Percentiles rank a stretch among this genome's conserved stretches.
phyloP scores from a whole-genome alignment of 2,797 vertebrate genomes.

The Sparidentex hasta region DNA sequence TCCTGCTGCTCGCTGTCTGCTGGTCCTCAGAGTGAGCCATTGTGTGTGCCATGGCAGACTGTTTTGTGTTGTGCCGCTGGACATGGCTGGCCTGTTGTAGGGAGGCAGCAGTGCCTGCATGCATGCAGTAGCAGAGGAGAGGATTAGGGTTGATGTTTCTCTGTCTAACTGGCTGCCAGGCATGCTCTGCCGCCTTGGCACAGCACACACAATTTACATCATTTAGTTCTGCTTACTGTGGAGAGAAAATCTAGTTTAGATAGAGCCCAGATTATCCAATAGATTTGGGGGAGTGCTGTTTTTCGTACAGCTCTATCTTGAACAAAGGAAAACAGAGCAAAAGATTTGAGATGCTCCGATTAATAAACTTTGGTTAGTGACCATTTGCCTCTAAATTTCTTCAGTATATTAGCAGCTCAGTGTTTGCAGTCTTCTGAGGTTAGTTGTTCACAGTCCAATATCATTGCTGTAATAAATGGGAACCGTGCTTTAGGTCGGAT shows the following conservation, averaged over 20 bases:
- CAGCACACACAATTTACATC: slow-evolving; percentile 73
- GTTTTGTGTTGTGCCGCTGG: slow-evolving; percentile 70
- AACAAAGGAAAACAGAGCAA: neutral
- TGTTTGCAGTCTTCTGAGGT: slow-evolving; percentile 35
- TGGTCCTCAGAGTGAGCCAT: slow-evolving; percentile 74
- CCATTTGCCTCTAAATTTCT: slow-evolving; percentile 1
- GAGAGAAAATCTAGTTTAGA: slow-evolving; percentile 53
- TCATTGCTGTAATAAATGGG: slow-evolving; percentile 61
- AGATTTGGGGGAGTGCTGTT: slow-evolving; percentile 3
- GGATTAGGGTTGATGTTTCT: slow-evolving; percentile 76
- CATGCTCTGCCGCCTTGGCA: slow-evolving; percentile 67
- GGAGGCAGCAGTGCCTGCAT: slow-evolving; percentile 75
- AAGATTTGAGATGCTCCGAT: neutral
- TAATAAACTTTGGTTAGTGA: neutral
- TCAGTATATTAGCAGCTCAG: slow-evolving; percentile 32
- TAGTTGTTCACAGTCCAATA: slow-evolving; percentile 50
- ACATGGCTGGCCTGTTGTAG: slow-evolving; percentile 76
- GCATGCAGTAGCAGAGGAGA: slow-evolving; percentile 64
- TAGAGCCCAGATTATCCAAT: slow-evolving; percentile 36
- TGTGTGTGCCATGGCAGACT: slow-evolving; percentile 69
- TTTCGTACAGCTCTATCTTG: slow-evolving; percentile 5
- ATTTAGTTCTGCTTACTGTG: slow-evolving; percentile 61
- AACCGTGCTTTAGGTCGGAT: slow-evolving; percentile 62
- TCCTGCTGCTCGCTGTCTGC: slow-evolving; percentile 80
- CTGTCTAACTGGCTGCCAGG: slow-evolving; percentile 78